Base-by-base conservation (phyloP, 2,797 vertebrate genomes). In the Odontamblyopus lacepedii region DNA sequence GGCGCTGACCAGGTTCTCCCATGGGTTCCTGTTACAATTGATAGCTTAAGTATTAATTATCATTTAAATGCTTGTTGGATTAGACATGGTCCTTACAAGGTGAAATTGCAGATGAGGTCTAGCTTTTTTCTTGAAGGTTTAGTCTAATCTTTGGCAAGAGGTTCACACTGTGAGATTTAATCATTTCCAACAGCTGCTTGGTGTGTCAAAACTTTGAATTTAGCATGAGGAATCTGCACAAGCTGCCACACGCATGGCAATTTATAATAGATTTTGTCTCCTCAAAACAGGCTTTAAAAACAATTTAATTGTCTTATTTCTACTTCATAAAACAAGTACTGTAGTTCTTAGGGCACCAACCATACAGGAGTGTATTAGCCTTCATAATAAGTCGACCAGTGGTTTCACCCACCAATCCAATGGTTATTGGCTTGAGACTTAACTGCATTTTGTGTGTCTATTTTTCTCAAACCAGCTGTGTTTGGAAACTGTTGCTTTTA, bases 51-150 rank as follows among this genome's bases (percentile, higher is more conserved):
- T 86, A 78, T 91, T 93, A 93, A 94, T 94, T 94, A 90, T 90
- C 91, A 94, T 94, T 93, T 92, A 94, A 94, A 94, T 93, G 86
- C 87, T 91, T 89, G 87, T 89, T 81, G 88, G 81, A 81, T 76
- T 78, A 82, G 7, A 85, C 63, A 78, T 73, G 76, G 71, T 78
- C 72, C 70, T 87, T 79, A 79, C 63, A 83, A 86, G 84, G 76
- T 78, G 73, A 73, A 72, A 77, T 78, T 75, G 81, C 74, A 86
- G 80, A 84, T 87, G 79, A 76, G 78, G 74, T 80, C 76, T 70
- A 70, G 76, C 63, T 63, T 68, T 50, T 63, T 79, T 80, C 65
- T 71, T 78, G 73, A 75, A 85, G 78, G 81, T 85, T 83, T 71
- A 51, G 38, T 60, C 18, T 60, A 67, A 88, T 81, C 80, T 82